These are phyloP conservation scores for Hassar affinis DNA, from an alignment of 2,113 vertebrate species.

Conservation along the genomic window DNA sequence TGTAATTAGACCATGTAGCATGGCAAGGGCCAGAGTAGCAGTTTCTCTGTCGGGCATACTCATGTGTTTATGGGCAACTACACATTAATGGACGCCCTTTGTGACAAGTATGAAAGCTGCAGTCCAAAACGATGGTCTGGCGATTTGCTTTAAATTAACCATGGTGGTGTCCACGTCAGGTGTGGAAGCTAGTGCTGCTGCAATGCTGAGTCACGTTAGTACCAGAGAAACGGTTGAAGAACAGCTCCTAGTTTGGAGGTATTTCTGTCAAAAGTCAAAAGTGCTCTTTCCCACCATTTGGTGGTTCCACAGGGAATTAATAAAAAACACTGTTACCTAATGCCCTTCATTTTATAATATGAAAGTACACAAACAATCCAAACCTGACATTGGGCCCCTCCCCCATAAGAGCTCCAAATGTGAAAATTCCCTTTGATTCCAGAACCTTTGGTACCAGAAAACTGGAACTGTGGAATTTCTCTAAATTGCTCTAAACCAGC, in stretches of 20 bases:
- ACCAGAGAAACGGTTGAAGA: too few relatives aligned
- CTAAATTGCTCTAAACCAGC: too few relatives aligned
- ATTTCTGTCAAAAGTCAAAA: too few relatives aligned
- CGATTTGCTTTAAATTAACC: neutral
- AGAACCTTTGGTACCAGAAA: neutral
- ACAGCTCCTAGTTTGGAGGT: neutral
- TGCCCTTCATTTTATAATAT: neutral
- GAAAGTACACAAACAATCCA: neutral
- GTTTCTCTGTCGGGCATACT: conserved; percentile 5
- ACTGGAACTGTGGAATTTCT: neutral
- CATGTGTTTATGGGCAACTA: conserved; percentile 8
- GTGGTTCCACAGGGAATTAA: neutral
- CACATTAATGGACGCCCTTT: neutral
- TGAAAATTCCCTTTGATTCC: neutral
- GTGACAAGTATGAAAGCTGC: neutral
- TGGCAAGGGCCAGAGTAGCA: conserved; percentile 7
- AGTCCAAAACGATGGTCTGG: neutral
- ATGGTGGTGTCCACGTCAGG: neutral
- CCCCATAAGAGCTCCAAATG: neutral
- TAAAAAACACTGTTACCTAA: neutral
- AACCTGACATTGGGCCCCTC: neutral
- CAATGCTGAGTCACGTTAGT: neutral
- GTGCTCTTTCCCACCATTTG: too few relatives aligned
- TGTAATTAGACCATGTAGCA: conserved; percentile 42
- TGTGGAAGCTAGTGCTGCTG: neutral